Evolutionary conservation across 2,888 invertebrate species (phyloP), one percentile per base, ranked within the genome.

Genomic region (Lasioglossum malachurum): DNA sequence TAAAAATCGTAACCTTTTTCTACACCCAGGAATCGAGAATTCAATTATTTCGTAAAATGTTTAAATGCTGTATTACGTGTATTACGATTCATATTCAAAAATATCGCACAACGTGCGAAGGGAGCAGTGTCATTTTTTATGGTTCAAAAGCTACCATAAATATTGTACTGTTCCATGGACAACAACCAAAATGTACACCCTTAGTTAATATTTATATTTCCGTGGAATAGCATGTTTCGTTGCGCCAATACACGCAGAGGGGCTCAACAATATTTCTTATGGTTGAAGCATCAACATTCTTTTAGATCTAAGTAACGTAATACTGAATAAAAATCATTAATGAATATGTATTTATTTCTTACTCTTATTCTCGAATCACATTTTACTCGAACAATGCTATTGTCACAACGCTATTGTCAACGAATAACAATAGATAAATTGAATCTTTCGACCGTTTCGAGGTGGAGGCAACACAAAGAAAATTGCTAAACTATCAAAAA

Each of bases 401-500:
- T 31, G 31, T 31, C 31, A 31, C 12, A n/a, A 12, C 4, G n/a
- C n/a, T n/a, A n/a, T 53, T 53, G n/a, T 12, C 10, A 57, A 57
- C n/a, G 57, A 12, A 57, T 57, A n/a, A 57, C 57, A 57, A 69
- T 69, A 23, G 35, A 4, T 69, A 10, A 69, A 35, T 69, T 35
- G 35, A 23, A 69, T 69, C 67, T 69, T 35, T 35, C 67, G 4
- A 69, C 31, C 35, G 38, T 69, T 69, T 12, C 35, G 35, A 38
- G 35, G 23, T 23, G 38, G 14, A 69, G 4, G 67, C 4, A 12
- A 23, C 8, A 69, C 35, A 69, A 38, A 69, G 67, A 38, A 69
- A 38, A 69, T 69, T 38, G 23, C 35, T 38, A 19, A 35, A 69
- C 67, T 69, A 69, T 64, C 38, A 69, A 69, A 69, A 69, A 69